These are phyloP conservation scores for Garrulus glandarius DNA, from an alignment of 2,797 vertebrate genomes.

Conservation along the genomic window DNA sequence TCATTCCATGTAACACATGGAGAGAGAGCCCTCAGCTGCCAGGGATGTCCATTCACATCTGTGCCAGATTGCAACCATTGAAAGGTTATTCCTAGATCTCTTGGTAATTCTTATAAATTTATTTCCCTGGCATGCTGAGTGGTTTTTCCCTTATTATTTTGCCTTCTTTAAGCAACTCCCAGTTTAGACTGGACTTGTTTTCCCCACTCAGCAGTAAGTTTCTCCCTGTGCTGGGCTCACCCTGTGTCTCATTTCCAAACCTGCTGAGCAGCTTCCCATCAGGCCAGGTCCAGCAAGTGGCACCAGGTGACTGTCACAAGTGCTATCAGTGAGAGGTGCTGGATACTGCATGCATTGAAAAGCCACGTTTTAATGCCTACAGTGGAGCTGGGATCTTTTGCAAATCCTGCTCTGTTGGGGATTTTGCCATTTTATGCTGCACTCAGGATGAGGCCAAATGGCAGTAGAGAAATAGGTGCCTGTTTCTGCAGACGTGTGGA, in stretches of 20 bases:
- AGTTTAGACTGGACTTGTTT: background rate
- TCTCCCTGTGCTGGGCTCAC: background rate
- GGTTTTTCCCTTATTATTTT: background rate
- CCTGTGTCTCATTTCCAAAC: background rate
- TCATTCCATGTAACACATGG: background rate
- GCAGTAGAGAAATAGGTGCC: background rate
- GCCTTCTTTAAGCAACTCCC: background rate
- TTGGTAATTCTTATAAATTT: background rate
- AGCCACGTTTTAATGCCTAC: background rate
- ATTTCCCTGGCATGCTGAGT: background rate
- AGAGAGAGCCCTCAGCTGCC: background rate
- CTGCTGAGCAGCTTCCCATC: background rate
- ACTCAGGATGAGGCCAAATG: background rate
- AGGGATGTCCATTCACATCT: background rate
- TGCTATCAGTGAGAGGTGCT: background rate
- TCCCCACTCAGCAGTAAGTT: background rate
- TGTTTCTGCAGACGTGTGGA: rapidly evolving
- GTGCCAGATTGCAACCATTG: background rate
- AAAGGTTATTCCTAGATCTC: background rate
- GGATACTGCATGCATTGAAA: background rate
- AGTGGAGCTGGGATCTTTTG: background rate
- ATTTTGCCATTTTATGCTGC: background rate
- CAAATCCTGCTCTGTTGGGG: background rate
- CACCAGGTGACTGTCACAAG: background rate
- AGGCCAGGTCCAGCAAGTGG: background rate